phyloP scores from a whole-genome alignment of 2,888 invertebrate species.

The Saturnia pavonia region DNA sequence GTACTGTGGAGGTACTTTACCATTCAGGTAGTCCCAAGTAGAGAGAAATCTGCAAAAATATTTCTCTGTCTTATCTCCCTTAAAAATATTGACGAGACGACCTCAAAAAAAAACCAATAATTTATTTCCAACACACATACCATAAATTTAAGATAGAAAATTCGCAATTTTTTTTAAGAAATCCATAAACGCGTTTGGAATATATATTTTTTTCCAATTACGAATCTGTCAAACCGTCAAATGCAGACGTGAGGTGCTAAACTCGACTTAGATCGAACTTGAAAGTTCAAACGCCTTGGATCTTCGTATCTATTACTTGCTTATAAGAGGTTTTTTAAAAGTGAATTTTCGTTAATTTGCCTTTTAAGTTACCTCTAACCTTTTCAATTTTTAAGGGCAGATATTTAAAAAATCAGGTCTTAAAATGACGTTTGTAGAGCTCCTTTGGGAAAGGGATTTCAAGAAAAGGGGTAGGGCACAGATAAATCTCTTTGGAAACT shows the following conservation, averaged over 20 bases:
- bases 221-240: slow-evolving; percentile 18
- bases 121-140: neutral
- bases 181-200: neutral
- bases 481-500: too few relatives aligned
- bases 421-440: neutral
- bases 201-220: slow-evolving; percentile 21
- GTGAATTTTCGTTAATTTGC: too few relatives aligned
- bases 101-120: neutral
- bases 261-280: slow-evolving; percentile 7
- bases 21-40: too few relatives aligned
- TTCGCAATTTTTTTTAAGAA: neutral
- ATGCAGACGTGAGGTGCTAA: slow-evolving; percentile 14
- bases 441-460: too few relatives aligned
- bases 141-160: neutral
- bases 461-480: too few relatives aligned
- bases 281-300: neutral
- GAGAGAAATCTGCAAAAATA: too few relatives aligned
- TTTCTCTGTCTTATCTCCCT: too few relatives aligned
- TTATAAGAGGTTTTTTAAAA: too few relatives aligned
- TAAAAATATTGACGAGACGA: neutral
- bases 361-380: too few relatives aligned
- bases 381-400: neutral
- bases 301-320: neutral
- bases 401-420: neutral
- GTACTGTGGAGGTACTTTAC: too few relatives aligned